These are phyloP conservation scores for Bryconaethiops microstoma DNA, from an alignment of 2,797 vertebrate genomes.

Conservation along the genomic window DNA sequence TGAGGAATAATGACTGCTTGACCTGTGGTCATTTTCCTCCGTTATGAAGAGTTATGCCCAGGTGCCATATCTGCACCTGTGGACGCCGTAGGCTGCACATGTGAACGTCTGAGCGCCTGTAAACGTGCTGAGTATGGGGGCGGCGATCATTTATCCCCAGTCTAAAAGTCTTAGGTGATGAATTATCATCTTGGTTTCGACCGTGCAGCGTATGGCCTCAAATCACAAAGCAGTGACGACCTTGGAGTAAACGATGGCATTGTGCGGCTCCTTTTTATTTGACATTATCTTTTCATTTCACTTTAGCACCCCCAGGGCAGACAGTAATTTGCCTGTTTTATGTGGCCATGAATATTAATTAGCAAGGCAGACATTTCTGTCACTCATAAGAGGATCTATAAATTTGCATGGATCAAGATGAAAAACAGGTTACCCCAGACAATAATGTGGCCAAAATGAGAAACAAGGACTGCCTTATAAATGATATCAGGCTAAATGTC, in stretches of 20 bases:
- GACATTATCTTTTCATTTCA: slow-evolving; percentile 47
- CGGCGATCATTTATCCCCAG: slow-evolving; percentile 33
- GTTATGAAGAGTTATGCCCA: slow-evolving; percentile 10
- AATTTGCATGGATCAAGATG: slow-evolving; percentile 24
- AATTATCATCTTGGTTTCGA: slow-evolving; percentile 16
- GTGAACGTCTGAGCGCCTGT: background rate
- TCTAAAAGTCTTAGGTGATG: slow-evolving; percentile 34
- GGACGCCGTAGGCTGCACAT: background rate
- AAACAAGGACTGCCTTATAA: background rate
- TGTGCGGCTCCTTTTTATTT: slow-evolving; percentile 39
- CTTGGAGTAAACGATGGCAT: slow-evolving; percentile 38
- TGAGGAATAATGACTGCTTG: slow-evolving; percentile 1
- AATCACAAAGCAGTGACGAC: slow-evolving; percentile 43
- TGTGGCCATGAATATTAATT: slow-evolving; percentile 49
- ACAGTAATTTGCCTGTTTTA: slow-evolving; percentile 32
- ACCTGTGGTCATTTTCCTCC: background rate
- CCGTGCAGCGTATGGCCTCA: slow-evolving; percentile 17
- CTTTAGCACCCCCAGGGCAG: slow-evolving; percentile 39
- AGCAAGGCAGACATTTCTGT: slow-evolving; percentile 36
- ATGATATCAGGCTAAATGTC: background rate
- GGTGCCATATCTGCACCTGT: slow-evolving; percentile 6
- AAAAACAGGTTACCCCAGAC: slow-evolving; percentile 10
- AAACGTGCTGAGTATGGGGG: slow-evolving; percentile 7
- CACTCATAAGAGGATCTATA: slow-evolving; percentile 15
- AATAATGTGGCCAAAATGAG: background rate